Conservation (phyloP, 2,797 vertebrate genomes). For the Podarcis siculus region DNA sequence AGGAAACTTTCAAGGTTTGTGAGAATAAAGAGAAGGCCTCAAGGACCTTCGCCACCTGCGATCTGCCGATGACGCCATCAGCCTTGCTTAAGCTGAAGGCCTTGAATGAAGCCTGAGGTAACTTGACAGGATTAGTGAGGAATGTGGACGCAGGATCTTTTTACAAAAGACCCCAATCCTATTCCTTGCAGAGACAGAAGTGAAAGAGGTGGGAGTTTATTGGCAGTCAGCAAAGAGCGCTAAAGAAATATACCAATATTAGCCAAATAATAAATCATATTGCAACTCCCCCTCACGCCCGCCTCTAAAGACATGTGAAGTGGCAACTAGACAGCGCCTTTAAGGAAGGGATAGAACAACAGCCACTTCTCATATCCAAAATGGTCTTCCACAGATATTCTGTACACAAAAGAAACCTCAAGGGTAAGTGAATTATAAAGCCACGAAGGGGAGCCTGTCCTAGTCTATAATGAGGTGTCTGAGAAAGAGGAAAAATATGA, state of each 20-base stretch:
- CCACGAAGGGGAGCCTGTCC: conserved; percentile 22
- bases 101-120: conserved; percentile 72
- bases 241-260: conserved; percentile 41
- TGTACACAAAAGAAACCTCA: not conserved
- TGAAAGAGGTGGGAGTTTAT: conserved; percentile 53
- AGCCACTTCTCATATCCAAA: not conserved
- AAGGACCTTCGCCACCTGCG: conserved; percentile 73
- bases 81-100: conserved; percentile 67
- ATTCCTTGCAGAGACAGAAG: conserved; percentile 70
- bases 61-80: conserved; percentile 70
- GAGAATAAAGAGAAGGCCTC: conserved; percentile 75
- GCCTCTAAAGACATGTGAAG: conserved; percentile 40
- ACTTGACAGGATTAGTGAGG: conserved; percentile 63
- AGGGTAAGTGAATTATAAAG: not conserved
- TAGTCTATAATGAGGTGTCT: not conserved
- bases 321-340: not conserved
- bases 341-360: not conserved
- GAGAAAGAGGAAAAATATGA: conserved; percentile 39
- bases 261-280: conserved; percentile 56
- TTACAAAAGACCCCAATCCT: conserved; percentile 69
- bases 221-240: conserved; percentile 56
- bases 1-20: conserved; percentile 80
- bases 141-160: conserved; percentile 52
- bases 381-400: not conserved
- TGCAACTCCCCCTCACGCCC: conserved; percentile 11